phyloP scores from a whole-genome alignment of 1,140 invertebrate species.

The Rhagoletis zephyria region DNA sequence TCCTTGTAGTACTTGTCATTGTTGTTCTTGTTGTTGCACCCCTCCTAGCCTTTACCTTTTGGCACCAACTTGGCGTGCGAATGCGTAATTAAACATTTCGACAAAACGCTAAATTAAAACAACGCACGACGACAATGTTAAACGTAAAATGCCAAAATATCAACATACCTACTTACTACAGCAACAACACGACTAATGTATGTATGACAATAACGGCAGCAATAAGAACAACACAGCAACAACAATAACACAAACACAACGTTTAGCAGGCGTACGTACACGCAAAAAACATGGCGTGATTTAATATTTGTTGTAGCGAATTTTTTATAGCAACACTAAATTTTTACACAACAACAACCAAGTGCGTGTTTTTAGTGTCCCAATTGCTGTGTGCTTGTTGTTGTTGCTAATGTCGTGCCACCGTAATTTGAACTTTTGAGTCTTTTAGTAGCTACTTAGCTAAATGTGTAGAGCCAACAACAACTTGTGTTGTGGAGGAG shows the following conservation, averaged over 20 bases:
- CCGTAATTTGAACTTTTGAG: constrained; percentile 18
- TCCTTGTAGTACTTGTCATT: background rate
- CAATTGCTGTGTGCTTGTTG: background rate
- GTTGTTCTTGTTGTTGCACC: constrained; percentile 1
- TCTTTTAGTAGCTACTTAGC: background rate
- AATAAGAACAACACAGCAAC: no score
- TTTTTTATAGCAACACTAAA: background rate
- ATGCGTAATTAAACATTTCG: constrained; percentile 57
- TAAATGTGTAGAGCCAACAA: background rate
- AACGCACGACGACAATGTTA: constrained; percentile 53
- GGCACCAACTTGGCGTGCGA: constrained; percentile 55
- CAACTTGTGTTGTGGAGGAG: background rate
- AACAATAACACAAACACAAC: background rate
- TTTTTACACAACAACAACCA: background rate
- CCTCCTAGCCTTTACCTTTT: background rate
- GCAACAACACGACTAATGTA: constrained; percentile 36
- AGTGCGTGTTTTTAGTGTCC: background rate
- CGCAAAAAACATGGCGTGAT: constrained; percentile 56
- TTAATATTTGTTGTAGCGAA: constrained; percentile 1
- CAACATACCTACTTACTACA: background rate
- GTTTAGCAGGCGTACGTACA: constrained; percentile 5
- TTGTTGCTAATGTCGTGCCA: background rate
- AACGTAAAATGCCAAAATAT: constrained; percentile 36
- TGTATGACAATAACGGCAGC: background rate
- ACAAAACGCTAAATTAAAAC: constrained; percentile 57